Conservation (phyloP, 2,888 invertebrate species). For the Scaptomyza cyrtandrae region DNA sequence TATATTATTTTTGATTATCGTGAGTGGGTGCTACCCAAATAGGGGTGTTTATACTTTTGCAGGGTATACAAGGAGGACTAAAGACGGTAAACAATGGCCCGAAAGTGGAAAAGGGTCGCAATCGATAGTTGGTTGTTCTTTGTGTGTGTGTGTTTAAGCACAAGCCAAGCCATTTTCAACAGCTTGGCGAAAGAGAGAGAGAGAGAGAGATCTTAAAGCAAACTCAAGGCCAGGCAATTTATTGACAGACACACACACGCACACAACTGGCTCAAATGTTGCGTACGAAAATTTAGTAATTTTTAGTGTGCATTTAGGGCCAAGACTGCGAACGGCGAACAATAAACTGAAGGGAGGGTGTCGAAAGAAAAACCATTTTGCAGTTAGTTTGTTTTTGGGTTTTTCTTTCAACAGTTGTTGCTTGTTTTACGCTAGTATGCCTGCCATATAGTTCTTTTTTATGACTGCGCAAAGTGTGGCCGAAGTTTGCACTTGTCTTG, state of each 20-base stretch:
- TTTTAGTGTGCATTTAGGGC: conserved; percentile 63
- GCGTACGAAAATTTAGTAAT: conserved; percentile 67
- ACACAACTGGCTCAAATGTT: conserved; percentile 55
- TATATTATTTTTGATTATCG: background rate
- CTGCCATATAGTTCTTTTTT: conserved; percentile 66
- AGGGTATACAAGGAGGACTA: conserved; percentile 33
- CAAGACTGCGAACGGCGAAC: conserved; percentile 19
- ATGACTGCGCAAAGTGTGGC: conserved; percentile 74
- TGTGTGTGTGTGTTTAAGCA: conserved; percentile 29
- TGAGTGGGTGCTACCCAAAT: background rate
- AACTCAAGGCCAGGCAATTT: conserved; percentile 61
- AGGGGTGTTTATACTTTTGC: background rate
- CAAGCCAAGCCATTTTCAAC: conserved; percentile 41
- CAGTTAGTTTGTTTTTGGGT: conserved; percentile 69
- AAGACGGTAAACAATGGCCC: conserved; percentile 44
- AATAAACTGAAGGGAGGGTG: conserved; percentile 2
- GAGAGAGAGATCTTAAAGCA: conserved; percentile 58
- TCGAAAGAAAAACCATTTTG: conserved; percentile 61
- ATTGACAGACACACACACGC: conserved; percentile 35
- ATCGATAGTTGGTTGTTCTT: conserved; percentile 53
- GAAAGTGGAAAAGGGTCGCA: conserved; percentile 54
- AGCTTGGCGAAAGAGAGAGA: conserved; percentile 31
- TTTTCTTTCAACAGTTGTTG: conserved; percentile 51
- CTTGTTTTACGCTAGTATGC: conserved; percentile 60
- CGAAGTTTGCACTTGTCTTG: conserved; percentile 61